Base-by-base conservation (phyloP, 1,140 invertebrate genomes). In the Myzus persicae region DNA sequence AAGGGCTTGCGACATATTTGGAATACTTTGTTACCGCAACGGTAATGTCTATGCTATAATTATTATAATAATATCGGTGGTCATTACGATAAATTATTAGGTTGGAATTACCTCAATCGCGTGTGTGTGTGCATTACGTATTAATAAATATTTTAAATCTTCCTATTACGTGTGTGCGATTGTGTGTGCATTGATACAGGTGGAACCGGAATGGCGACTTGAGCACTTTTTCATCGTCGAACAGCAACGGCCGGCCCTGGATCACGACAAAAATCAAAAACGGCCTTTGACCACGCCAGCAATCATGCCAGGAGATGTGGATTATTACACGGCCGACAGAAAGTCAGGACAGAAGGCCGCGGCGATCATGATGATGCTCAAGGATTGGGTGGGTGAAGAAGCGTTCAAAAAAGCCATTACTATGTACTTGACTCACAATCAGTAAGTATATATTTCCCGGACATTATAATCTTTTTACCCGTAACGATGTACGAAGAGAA, bases 201-300 rank as follows among this genome's bases (percentile, higher is more conserved):
- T 98, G 44, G 97, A 97, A 0, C 97, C 98, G 31, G 95, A 99
- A 38, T 96, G 99, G 76, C 96, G 98, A 87, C 99, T 99, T 98
- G 95, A 99, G 94, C 97, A 98, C 95, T 96, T 97, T 94, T 98
- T 99, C 94, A 96, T 99, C 46, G 97, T 97, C 4, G 95, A 96
- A 38, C 96, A 97, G 24, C 94, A 99, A 36, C 98, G 99, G 94
- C 96, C 96, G 91, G 98, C 98, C 0, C 97, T 99, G 94, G 96
- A 96, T 67, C 95, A 98, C 88, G 98, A 99, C 95, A 48, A 46
- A 22, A 84, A 11, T 4, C 31, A 38, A 31, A 59, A 0, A 8
- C 82, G 31, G 4, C 40, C 76, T 24, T 42, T 54, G 38, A 22
- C 46, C 11, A 6, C 98, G 2, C 36, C 85, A 36, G 18, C 3